A percentile compares a stretch with the other conserved stretches of the same genome.
phyloP scores from a whole-genome alignment of 2,797 vertebrate genomes.

The Melanotaenia boesemani region DNA sequence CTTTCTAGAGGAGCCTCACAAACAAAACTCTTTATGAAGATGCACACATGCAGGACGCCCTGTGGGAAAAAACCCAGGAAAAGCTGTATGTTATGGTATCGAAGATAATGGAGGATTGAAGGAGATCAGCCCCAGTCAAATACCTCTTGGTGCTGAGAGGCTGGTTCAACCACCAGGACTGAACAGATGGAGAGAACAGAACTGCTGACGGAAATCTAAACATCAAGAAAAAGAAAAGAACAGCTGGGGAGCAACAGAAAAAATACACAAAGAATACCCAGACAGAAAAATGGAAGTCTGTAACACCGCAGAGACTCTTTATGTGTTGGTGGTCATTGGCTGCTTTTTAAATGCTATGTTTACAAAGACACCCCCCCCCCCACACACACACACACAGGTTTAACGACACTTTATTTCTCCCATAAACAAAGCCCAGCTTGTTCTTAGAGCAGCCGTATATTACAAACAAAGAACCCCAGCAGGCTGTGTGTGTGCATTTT shows the following conservation, averaged over 20 bases:
- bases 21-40: constrained; percentile 36
- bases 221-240: not conserved
- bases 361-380: constrained; percentile 14
- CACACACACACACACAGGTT: constrained; percentile 21
- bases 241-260: too few relatives aligned
- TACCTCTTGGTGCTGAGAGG: not conserved
- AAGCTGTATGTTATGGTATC: too few relatives aligned
- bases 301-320: not conserved
- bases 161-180: too few relatives aligned
- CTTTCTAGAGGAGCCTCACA: constrained; percentile 11
- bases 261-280: not conserved
- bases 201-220: not conserved
- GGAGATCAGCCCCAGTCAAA: too few relatives aligned
- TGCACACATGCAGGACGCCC: not conserved
- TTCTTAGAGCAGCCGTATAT: constrained; percentile 32
- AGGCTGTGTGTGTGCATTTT: not conserved
- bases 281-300: not conserved
- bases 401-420: constrained; percentile 43
- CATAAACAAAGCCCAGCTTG: constrained; percentile 49
- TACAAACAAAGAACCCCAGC: constrained; percentile 17
- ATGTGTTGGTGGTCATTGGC: constrained; percentile 25
- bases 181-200: not conserved
- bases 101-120: too few relatives aligned
- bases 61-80: too few relatives aligned
- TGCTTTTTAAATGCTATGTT: constrained; percentile 45